A percentile compares a stretch with the other conserved stretches of the same genome.
Evolutionary conservation across 2,797 vertebrate species (phyloP).

Genomic region (Apodemus agrarius): DNA sequence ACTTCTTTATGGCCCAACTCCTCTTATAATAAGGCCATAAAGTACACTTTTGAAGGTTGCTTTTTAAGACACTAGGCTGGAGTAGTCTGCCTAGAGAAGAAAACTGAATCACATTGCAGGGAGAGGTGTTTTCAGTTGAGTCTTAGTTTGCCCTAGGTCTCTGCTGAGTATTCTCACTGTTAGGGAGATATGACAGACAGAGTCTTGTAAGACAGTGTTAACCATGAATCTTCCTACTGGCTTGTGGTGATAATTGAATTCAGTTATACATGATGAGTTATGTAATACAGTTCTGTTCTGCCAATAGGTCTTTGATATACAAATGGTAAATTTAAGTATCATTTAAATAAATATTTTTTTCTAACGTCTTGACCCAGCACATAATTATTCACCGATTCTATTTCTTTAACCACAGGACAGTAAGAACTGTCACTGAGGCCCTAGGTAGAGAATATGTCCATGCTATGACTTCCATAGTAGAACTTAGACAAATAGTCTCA

Average conservation of each 20-base stretch:
- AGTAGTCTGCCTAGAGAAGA: conserved; percentile 46
- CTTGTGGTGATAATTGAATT: conserved; percentile 49
- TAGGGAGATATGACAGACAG: background rate
- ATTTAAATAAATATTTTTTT: conserved; percentile 29
- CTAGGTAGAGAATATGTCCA: background rate
- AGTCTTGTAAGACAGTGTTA: conserved; percentile 32
- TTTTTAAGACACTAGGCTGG: conserved; percentile 19
- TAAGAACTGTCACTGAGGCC: background rate
- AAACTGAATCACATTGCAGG: background rate
- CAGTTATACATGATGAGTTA: conserved; percentile 44
- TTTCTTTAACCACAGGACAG: background rate
- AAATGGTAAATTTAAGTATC: conserved; percentile 53
- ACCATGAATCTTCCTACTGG: conserved; percentile 42
- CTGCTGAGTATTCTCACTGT: conserved; percentile 23
- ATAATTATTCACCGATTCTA: background rate
- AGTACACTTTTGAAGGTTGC: conserved; percentile 25
- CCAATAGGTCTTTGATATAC: conserved; percentile 33
- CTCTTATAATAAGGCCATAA: background rate
- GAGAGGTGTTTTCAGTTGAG: conserved; percentile 4
- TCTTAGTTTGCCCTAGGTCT: background rate
- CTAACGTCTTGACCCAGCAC: background rate
- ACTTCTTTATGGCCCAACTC: background rate
- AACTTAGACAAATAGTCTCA: background rate
- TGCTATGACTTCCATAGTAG: background rate
- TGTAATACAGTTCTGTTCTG: conserved; percentile 54